Percentiles rank a stretch among this genome's conserved stretches.
phyloP scores from a whole-genome alignment of 1,140 invertebrate genomes.

The Eulimnadia texana region DNA sequence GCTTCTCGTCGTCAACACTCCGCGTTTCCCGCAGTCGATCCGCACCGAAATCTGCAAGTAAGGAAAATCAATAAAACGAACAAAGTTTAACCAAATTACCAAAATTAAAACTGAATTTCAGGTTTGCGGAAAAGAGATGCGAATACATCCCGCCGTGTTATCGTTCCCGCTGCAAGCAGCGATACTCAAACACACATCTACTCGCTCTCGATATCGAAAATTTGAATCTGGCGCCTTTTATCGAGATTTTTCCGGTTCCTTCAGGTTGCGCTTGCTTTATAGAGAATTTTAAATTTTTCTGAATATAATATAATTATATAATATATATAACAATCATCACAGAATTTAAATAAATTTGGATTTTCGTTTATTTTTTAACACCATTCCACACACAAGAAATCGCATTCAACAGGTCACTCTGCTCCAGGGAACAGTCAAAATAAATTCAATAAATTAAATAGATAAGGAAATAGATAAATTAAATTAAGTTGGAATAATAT shows the following conservation, averaged over 20 bases:
- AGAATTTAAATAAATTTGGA: too few species aligned
- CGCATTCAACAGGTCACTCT: too few species aligned
- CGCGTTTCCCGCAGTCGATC: conserved; percentile 30
- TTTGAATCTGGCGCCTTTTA: conserved; percentile 25
- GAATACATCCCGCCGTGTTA: conserved; percentile 32
- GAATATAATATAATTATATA: too few species aligned
- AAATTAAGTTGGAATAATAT: background rate
- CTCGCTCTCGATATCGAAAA: conserved; percentile 30
- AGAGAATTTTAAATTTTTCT: background rate
- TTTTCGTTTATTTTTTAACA: background rate
- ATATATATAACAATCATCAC: background rate
- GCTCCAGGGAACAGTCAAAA: background rate
- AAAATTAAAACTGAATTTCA: conserved; percentile 18
- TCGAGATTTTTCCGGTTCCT: conserved; percentile 32
- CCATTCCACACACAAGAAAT: conserved; percentile 1
- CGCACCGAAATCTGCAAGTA: conserved; percentile 33
- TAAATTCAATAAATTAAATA: background rate
- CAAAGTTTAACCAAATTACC: too few species aligned
- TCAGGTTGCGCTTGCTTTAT: conserved; percentile 32
- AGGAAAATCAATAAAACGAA: conserved; percentile 7
- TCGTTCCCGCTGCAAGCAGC: conserved; percentile 26
- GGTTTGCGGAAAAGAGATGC: conserved; percentile 27
- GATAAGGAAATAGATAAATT: background rate
- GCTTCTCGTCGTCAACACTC: conserved; percentile 32
- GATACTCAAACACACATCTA: conserved; percentile 29